Base-by-base conservation (phyloP, 2,888 invertebrate genomes). In the Cremastobaeus sp. region DNA sequence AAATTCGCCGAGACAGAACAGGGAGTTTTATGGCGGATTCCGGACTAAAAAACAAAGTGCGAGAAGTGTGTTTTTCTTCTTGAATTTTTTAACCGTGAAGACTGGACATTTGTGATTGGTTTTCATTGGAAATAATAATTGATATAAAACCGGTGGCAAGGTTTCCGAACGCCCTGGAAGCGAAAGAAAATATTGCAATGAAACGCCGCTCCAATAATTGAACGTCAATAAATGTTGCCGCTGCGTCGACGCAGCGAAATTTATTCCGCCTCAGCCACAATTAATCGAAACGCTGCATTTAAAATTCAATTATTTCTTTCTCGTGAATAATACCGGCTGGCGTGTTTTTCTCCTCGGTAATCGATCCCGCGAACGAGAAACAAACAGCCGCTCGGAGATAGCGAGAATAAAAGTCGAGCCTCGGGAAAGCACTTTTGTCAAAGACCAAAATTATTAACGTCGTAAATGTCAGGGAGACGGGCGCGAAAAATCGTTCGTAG, bases 401-500 rank as follows among this genome's bases (percentile, higher is more conserved):
- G 54, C 20, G 48, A n/a, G 21, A 62, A 70, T 55, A 55, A 70
- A 70, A 55, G 52, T 47, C 47, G 11, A 20, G 15, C 30, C 45
- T 17, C 30, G 39, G 32, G 54, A 69, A 52, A 69, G 60, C 39
- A 55, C 50, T 64, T 70, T 70, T 62, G 39, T 57, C 62, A 64
- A 62, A 55, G 35, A 11, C 15, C 9, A 43, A 71, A 71, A 64
- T 71, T 57, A 71, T 71, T 50, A 57, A 64, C 64, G 45, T 71
- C 64, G 64, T 71, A 71, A 71, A 71, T 11, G 71, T 64, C 71
- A 57, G 47, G 30, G 14, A 30, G 12, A 43, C 35, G 17, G 32
- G 32, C n/a, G 20, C 39, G 30, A 52, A 70, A 54, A 62, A 70
- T 32, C 39, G 32, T 8, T 12, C 14, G 32, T 35, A 57, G 43